Conservation (phyloP, 2,888 invertebrate species). For the Mythimna impura region DNA sequence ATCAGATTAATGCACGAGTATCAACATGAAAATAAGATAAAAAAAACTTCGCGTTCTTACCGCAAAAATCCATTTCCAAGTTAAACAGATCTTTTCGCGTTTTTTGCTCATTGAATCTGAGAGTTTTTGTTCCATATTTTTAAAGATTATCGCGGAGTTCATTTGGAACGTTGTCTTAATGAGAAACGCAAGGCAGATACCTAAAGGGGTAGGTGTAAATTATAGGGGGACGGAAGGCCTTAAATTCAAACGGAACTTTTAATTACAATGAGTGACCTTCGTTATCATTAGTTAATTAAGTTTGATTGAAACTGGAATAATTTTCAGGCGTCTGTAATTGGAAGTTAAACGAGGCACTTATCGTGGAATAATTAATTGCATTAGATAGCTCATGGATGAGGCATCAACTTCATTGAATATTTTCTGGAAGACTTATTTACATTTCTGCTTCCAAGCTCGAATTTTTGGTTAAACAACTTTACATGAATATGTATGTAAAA, state of each 20-base stretch:
- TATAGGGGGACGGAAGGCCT: conserved; percentile 59
- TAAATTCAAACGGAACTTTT: conserved; percentile 61
- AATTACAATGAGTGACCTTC: conserved; percentile 55
- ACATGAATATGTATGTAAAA: conserved; percentile 47
- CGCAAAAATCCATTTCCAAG: conserved; percentile 87
- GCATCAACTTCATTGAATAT: neutral
- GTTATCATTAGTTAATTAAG: conserved; percentile 53
- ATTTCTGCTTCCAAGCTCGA: conserved; percentile 1
- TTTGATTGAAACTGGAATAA: conserved; percentile 50
- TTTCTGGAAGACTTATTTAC: neutral
- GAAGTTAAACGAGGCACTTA: conserved; percentile 4
- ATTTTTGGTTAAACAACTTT: conserved; percentile 11
- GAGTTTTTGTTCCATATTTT: conserved; percentile 78
- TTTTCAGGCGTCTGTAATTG: conserved; percentile 30
- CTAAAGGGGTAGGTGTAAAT: conserved; percentile 67
- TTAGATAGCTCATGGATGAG: conserved; percentile 7
- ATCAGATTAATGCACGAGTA: conserved; percentile 81
- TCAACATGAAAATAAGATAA: conserved; percentile 78
- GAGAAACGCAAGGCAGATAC: conserved; percentile 63
- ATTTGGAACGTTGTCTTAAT: conserved; percentile 72
- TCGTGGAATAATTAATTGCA: conserved; percentile 8
- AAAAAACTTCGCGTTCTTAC: conserved; percentile 80
- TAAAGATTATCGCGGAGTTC: conserved; percentile 72
- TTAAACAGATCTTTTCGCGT: conserved; percentile 83
- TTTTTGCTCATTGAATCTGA: conserved; percentile 81